Percentiles rank a stretch among this genome's conserved stretches.
Evolutionary conservation across 2,113 vertebrate species (phyloP).

Genomic region (Clarias magur): DNA sequence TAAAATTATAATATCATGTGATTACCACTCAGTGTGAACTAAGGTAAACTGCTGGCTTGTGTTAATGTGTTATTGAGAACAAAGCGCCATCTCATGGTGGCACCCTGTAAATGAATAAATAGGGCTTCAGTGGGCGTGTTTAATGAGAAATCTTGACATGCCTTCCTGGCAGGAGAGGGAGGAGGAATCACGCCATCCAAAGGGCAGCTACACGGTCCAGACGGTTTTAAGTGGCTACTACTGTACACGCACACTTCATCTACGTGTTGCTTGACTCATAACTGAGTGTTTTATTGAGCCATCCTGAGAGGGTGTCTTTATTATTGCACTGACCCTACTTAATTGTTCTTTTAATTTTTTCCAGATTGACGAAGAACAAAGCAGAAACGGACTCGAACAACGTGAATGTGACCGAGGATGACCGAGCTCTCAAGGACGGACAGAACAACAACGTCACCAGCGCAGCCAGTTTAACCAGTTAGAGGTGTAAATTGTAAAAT

Average conservation of each 20-base stretch:
- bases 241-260: background rate
- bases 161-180: no score
- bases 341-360: constrained; percentile 16
- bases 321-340: background rate
- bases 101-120: no score
- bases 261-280: background rate
- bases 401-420: constrained; percentile 64
- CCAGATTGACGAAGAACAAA: constrained; percentile 66
- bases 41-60: no score
- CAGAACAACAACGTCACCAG: constrained; percentile 76
- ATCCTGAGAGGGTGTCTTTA: background rate
- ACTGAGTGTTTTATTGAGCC: background rate
- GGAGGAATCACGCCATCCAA: no score
- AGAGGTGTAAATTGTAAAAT: background rate
- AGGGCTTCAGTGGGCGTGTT: no score
- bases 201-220: no score
- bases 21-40: no score
- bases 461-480: constrained; percentile 23
- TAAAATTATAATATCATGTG: no score
- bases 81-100: no score
- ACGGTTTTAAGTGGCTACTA: no score
- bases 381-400: constrained; percentile 58
- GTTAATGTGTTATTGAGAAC: no score
- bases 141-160: no score
- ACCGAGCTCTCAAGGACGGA: constrained; percentile 73